Evolutionary conservation across 2,113 vertebrate species (phyloP), one percentile per base, ranked within the genome.

Genomic region (Eidolon helvum): DNA sequence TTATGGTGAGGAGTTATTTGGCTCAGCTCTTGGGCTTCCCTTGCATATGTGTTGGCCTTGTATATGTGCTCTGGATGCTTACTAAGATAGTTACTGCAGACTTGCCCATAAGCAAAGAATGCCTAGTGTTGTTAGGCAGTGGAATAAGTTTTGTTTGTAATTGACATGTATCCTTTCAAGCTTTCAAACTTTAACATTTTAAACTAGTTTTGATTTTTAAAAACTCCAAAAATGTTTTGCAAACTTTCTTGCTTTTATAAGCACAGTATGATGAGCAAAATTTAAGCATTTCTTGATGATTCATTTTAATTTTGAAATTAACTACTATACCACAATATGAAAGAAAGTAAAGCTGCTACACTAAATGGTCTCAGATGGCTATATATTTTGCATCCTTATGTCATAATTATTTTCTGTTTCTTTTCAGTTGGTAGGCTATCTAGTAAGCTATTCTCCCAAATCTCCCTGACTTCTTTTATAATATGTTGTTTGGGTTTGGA

Each of bases 221-320:
- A 93, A 94, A 75, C 21, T 77, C 61, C 12, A 55, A 86, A 96
- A 59, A 74, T 82, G 45, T 96, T 94, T 74, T 10, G 63, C 30
- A 94, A 94, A 95, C 91, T 98, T 96, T 94, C 85, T 95, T 97
- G 94, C 95, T 97, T 97, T 95, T 96, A 86, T 86, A 96, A 97
- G 84, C 92, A 97, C 40, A 92, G 24, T 65, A 57, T 96, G 85
- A 97, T 97, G 95, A 96, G 69, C 35, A 80, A 91, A 85, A 96
- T 57, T 96, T 95, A 94, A 97, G 91, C 88, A 85, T 93, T 97
- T 95, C 94, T 95, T 88, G 88, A 96, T 94, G 94, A 85, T 45
- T 97, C 85, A 94, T 94, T 97, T 97, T 95, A 97, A 96, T 95
- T 96, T 95, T 97, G 77, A 95, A 98, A 96, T 97, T 97, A 97